These are phyloP conservation scores for Dasypogon diadema DNA, from an alignment of 2,888 invertebrate species.

Conservation along the genomic window DNA sequence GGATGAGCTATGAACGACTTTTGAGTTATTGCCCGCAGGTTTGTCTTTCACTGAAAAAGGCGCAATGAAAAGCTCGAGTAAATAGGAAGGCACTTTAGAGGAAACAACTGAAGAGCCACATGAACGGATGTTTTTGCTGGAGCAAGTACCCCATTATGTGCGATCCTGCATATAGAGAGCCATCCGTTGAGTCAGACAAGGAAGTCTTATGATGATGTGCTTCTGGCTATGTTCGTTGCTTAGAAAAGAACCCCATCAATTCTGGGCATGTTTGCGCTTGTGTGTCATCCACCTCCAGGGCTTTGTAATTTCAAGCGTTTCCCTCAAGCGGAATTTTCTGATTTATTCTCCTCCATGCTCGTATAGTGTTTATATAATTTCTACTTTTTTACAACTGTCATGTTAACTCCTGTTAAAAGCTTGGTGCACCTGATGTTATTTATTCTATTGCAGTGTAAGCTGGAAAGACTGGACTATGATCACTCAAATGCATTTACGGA, in stretches of 20 bases:
- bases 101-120: conserved; percentile 35
- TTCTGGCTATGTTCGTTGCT: conserved; percentile 3
- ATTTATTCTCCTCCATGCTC: not conserved
- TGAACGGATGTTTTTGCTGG: conserved; percentile 31
- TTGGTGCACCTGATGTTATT: no score
- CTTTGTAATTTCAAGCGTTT: conserved; percentile 27
- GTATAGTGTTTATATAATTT: not conserved
- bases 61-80: conserved; percentile 20
- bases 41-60: not conserved
- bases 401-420: conserved; percentile 8
- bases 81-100: conserved; percentile 24
- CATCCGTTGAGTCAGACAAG: conserved; percentile 25
- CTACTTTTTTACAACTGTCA: not conserved
- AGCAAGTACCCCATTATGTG: not conserved
- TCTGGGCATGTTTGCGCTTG: conserved; percentile 33
- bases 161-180: not conserved
- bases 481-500: not conserved
- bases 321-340: not conserved
- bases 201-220: conserved; percentile 16
- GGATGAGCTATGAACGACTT: conserved; percentile 3
- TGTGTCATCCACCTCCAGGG: conserved; percentile 35
- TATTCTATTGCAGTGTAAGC: no score
- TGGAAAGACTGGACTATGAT: not conserved
- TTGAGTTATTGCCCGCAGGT: conserved; percentile 18
- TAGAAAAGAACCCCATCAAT: conserved; percentile 34